Evolutionary conservation across 2,797 vertebrate genomes (phyloP), one percentile per base, ranked within the genome.

Genomic region (Ctenosaura bakeri): DNA sequence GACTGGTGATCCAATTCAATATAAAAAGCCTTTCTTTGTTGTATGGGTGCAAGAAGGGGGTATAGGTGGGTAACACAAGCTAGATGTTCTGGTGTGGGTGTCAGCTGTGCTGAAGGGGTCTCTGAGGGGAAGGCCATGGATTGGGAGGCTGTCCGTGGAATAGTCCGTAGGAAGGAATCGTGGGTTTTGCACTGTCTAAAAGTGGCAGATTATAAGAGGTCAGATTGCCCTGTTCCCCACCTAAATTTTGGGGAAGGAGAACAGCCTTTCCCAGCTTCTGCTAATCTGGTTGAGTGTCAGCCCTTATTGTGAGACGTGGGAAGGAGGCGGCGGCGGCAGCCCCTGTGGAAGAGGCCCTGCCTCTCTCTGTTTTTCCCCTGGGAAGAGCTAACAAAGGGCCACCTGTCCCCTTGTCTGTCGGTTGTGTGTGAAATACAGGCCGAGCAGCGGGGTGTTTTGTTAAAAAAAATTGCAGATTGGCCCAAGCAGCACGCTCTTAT

Each of bases 331-430:
- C 12, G 10, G 81, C 2, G 29, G 6, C 52, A 20, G 46, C 10
- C 26, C 6, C 29, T 35, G 59, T 26, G 1, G 59, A 42, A 42
- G 10, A 26, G 56, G 56, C 56, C 24, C 4, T 12, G 81, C 5
- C 52, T 14, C 50, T 13, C 16, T 32, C 29, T 18, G 38, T 26
- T 69, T 52, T 16, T 32, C 66, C 14, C 50, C 38, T 9, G n/a
- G 46, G 83, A 54, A 84, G 62, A 18, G 32, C 59, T 80, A 26
- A 85, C 74, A 69, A 74, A 82, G n/a, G 88, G 66, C 52, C 22
- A 18, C 35, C 32, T 71, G 69, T 29, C 54, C 66, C 66, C 56
- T 62, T 24, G 2, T 56, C 50, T 3, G 9, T 10, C 8, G 2
- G 69, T 38, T 42, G 13, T 84, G 32, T n/a, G 22, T 77, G 76